These are phyloP conservation scores for Martes flavigula DNA, from an alignment of 2,797 vertebrate genomes.

Conservation along the genomic window DNA sequence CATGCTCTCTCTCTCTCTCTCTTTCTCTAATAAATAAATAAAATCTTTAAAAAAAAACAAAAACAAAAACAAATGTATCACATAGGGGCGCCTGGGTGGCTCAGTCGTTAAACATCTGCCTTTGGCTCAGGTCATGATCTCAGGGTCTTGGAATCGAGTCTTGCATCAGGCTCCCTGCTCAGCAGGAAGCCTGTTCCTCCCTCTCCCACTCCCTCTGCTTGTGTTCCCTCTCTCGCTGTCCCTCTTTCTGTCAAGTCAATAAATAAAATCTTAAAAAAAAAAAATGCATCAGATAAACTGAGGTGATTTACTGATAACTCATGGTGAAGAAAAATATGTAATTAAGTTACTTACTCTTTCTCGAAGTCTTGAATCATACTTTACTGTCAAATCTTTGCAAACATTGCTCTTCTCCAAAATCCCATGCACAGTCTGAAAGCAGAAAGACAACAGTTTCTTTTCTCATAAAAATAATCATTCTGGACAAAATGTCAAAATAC, in stretches of 20 bases:
- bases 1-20: no score
- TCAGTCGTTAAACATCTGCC: no score
- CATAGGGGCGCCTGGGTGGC: background rate
- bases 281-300: background rate
- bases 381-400: conserved; percentile 86
- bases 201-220: no score
- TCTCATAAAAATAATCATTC: background rate
- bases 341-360: conserved; percentile 88
- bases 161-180: no score
- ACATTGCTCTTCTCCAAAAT: conserved; percentile 90
- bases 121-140: no score
- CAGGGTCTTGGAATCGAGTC: no score
- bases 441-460: conserved; percentile 45
- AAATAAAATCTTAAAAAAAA: no score
- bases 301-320: background rate
- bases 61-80: background rate
- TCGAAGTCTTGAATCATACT: conserved; percentile 89
- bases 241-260: no score
- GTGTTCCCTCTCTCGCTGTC: no score
- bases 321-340: background rate
- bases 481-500: background rate
- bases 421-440: conserved; percentile 89
- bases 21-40: no score
- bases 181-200: no score
- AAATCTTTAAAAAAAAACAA: no score